phyloP scores from a whole-genome alignment of 2,113 vertebrate species.

The Gorsachius goisagi region DNA sequence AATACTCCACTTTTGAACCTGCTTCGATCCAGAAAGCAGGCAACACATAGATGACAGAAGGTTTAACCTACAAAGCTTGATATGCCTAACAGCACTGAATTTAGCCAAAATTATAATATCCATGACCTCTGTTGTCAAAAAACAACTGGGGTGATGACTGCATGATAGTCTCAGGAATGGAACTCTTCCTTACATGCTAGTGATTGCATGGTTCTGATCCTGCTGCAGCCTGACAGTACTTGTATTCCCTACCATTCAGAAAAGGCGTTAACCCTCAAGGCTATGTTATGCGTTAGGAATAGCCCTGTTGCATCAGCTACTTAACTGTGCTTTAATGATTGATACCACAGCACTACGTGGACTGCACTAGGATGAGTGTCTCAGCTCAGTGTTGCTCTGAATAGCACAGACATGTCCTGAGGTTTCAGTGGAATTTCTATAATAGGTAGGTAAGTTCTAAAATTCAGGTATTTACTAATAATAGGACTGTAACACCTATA shows the following conservation, averaged over 20 bases:
- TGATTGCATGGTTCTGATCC: background rate
- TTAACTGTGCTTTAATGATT: background rate
- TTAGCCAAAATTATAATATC: background rate
- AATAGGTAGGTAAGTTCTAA: background rate
- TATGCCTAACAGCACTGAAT: background rate
- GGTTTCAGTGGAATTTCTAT: background rate
- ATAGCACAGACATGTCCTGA: background rate
- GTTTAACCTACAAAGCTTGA: background rate
- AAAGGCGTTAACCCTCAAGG: background rate
- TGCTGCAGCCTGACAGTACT: background rate
- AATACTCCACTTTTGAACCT: accelerated
- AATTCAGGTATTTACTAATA: background rate
- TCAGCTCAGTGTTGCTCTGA: background rate
- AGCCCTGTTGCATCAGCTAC: background rate
- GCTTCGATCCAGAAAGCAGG: background rate
- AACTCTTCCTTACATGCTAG: background rate
- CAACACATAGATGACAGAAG: background rate
- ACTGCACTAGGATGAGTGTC: background rate
- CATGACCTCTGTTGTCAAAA: background rate
- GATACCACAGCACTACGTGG: background rate
- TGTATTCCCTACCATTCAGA: background rate
- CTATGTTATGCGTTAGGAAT: accelerated
- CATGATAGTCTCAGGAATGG: accelerated
- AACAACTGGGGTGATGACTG: background rate
- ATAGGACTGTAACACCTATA: background rate